Conservation (phyloP, 1,140 invertebrate species). For the Eriocheir sinensis region DNA sequence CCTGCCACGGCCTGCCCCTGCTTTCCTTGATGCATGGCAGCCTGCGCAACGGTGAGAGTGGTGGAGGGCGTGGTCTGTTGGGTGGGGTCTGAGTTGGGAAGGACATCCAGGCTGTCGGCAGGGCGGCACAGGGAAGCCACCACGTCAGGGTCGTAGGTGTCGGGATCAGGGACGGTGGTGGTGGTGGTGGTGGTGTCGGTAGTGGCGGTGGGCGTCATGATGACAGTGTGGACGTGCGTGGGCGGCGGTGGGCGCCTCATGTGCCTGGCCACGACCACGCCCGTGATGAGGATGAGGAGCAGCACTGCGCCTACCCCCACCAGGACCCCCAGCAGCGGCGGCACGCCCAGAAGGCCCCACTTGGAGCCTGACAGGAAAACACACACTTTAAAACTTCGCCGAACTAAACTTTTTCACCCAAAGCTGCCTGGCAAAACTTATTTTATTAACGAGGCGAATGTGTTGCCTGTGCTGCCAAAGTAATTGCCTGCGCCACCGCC, state of each 20-base stretch:
- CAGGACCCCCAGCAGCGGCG: constrained; percentile 58
- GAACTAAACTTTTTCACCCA: neutral
- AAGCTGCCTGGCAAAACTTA: neutral
- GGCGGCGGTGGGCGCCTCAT: constrained; percentile 30
- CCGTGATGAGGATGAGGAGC: constrained; percentile 55
- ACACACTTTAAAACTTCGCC: neutral
- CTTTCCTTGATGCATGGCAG: neutral
- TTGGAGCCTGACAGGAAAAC: constrained; percentile 32
- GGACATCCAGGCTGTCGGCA: constrained; percentile 63
- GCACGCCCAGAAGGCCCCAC: constrained; percentile 50
- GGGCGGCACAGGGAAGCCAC: constrained; percentile 52
- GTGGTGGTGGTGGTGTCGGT: no score
- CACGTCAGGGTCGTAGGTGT: constrained; percentile 68
- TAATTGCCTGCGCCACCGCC: neutral
- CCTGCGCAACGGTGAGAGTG: constrained; percentile 39
- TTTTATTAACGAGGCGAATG: neutral
- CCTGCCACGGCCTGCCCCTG: constrained; percentile 27
- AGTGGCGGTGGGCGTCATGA: constrained; percentile 71
- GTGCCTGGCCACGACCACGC: constrained; percentile 56
- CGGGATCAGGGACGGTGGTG: neutral
- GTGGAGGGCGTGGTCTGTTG: neutral
- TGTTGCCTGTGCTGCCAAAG: neutral
- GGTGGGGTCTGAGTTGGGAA: neutral
- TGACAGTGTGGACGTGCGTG: constrained; percentile 63
- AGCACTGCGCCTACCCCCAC: constrained; percentile 65